These are phyloP conservation scores for Xestobium rufovillosum DNA, from an alignment of 2,888 invertebrate genomes.

Conservation along the genomic window DNA sequence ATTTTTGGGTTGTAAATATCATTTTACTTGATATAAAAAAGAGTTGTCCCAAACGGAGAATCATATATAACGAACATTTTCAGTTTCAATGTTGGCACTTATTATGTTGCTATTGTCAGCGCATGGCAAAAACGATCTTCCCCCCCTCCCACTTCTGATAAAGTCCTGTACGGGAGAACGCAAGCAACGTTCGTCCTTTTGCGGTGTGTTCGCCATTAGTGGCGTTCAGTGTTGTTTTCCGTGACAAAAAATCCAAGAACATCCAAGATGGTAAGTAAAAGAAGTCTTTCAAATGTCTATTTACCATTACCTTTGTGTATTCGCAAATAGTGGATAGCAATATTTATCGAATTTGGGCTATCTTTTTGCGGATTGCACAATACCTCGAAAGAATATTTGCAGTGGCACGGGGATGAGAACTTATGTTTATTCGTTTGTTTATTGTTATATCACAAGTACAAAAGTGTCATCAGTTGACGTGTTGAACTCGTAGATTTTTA, in stretches of 20 bases:
- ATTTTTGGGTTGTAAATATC: too few species aligned
- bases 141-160: too few species aligned
- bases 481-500: too few species aligned
- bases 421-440: background rate
- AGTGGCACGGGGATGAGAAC: slow-evolving; percentile 12
- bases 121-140: too few species aligned
- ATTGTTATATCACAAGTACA: too few species aligned
- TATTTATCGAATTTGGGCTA: slow-evolving; percentile 12
- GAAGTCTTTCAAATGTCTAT: slow-evolving; percentile 13
- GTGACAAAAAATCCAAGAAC: slow-evolving; percentile 70
- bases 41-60: too few species aligned
- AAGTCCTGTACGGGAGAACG: too few species aligned
- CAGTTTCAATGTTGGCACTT: too few species aligned
- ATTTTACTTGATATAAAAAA: too few species aligned
- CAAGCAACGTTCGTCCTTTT: slow-evolving; percentile 66
- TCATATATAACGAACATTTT: too few species aligned
- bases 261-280: slow-evolving; percentile 71
- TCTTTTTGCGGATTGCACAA: slow-evolving; percentile 39
- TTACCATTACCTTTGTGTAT: slow-evolving; percentile 2
- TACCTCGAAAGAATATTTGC: slow-evolving; percentile 32
- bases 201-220: slow-evolving; percentile 81
- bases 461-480: too few species aligned
- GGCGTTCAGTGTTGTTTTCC: slow-evolving; percentile 73
- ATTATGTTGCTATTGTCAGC: too few species aligned
- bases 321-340: slow-evolving; percentile 11